Evolutionary conservation across 2,888 invertebrate species (phyloP).

Genomic region (Calliphora vomitoria): DNA sequence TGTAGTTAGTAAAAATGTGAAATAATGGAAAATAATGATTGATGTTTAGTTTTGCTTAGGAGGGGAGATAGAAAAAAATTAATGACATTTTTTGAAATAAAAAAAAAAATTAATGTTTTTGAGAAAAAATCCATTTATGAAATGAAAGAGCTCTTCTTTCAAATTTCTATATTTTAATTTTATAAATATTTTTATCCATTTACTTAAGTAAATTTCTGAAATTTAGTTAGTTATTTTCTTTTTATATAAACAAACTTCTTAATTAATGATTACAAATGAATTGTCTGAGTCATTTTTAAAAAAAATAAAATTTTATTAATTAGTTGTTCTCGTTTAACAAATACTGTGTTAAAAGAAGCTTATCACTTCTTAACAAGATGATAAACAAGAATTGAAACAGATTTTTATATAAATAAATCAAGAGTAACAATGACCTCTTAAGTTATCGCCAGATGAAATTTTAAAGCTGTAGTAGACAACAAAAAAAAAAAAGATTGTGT

Average conservation of each 20-base stretch:
- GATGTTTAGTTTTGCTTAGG: conserved; percentile 10
- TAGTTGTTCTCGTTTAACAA: not conserved
- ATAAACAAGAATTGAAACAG: not conserved
- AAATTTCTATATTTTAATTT: too few species aligned
- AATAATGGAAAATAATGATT: conserved; percentile 52
- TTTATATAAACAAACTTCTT: too few species aligned
- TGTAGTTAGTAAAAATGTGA: not conserved
- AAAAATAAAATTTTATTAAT: not conserved
- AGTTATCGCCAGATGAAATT: conserved; percentile 1
- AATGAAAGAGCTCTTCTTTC: too few species aligned
- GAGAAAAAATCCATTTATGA: too few species aligned
- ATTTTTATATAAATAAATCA: not conserved
- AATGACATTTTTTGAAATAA: not conserved
- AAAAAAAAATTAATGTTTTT: too few species aligned
- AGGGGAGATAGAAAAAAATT: not conserved
- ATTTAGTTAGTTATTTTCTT: too few species aligned
- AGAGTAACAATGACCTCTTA: not conserved
- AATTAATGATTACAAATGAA: too few species aligned
- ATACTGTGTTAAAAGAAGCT: not conserved
- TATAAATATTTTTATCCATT: too few species aligned
- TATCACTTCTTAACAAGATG: not conserved
- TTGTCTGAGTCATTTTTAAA: too few species aligned
- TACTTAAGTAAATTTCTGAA: too few species aligned
- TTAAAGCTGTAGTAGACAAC: not conserved
- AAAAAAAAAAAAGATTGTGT: not conserved